Conservation (phyloP, 2,797 vertebrate species). For the Pipistrellus pygmaeus region DNA sequence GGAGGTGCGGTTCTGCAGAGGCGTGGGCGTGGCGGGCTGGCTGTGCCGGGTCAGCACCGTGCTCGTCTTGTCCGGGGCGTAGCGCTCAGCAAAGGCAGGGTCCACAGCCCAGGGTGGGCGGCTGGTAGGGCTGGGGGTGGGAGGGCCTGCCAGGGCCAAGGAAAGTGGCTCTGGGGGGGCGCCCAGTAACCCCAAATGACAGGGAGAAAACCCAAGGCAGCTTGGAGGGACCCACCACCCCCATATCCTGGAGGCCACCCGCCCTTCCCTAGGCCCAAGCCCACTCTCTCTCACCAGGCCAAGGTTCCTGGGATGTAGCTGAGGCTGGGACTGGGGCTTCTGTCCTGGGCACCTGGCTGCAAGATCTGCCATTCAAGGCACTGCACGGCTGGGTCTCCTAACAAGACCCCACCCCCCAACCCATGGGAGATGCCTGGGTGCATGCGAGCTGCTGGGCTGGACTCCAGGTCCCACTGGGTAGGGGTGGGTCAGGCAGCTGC, state of each 20-base stretch:
- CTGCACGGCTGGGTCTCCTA: constrained; percentile 68
- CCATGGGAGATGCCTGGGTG: background rate
- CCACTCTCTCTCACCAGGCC: constrained; percentile 86
- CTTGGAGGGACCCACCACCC: background rate
- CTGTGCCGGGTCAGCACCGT: constrained; percentile 96
- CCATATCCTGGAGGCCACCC: background rate
- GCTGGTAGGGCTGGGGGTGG: constrained; percentile 86
- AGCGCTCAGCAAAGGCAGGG: constrained; percentile 94
- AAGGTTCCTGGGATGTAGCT: constrained; percentile 84
- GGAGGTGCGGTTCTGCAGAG: constrained; percentile 97
- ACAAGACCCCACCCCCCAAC: constrained; percentile 51
- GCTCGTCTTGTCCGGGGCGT: constrained; percentile 96
- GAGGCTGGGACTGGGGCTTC: constrained; percentile 85
- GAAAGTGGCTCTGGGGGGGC: constrained; percentile 16
- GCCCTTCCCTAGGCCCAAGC: background rate
- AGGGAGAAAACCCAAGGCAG: background rate
- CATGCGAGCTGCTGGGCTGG: background rate
- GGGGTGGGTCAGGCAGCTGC: background rate
- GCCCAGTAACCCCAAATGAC: background rate
- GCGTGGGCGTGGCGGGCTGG: constrained; percentile 94
- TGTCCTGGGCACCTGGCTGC: constrained; percentile 88
- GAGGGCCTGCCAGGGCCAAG: constrained; percentile 78
- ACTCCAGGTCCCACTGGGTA: background rate
- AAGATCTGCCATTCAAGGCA: constrained; percentile 86
- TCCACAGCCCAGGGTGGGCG: constrained; percentile 98